phyloP scores from a whole-genome alignment of 2,113 vertebrate genomes.

The Ondatra zibethicus region DNA sequence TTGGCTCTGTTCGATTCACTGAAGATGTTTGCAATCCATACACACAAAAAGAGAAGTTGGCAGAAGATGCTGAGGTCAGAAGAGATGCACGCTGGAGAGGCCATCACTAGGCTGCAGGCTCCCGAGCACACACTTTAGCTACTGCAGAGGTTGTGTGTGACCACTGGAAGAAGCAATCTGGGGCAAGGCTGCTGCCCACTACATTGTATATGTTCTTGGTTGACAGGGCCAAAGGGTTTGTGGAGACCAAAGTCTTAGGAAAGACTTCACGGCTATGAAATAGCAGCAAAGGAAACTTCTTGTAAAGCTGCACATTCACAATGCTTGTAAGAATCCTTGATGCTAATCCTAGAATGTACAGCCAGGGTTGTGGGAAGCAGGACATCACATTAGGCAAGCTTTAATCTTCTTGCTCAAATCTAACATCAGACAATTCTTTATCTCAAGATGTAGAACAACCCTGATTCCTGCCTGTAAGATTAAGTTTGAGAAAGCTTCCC shows the following conservation, averaged over 20 bases:
- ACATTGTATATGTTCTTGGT: no score
- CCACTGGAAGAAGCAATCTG: no score
- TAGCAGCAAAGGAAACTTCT: not conserved
- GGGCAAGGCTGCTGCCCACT: no score
- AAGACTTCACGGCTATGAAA: not conserved
- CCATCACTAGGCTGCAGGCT: not conserved
- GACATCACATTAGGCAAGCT: not conserved
- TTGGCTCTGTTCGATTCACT: not conserved
- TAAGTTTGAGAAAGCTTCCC: not conserved
- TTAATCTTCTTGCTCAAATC: not conserved
- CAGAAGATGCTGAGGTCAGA: not conserved
- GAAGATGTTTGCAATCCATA: not conserved
- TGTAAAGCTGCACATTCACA: not conserved
- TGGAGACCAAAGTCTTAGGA: not conserved
- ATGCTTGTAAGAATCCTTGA: not conserved
- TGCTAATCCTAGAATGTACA: not conserved
- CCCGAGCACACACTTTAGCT: accelerated
- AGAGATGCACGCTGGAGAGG: not conserved
- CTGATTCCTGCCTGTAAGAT: constrained; percentile 17
- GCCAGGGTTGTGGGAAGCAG: not conserved
- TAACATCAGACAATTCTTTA: not conserved
- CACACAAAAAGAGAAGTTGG: not conserved
- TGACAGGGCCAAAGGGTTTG: not conserved
- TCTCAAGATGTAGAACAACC: constrained; percentile 2
- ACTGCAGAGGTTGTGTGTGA: not conserved